A percentile compares a stretch with the other conserved stretches of the same genome.
These are phyloP conservation scores for Bilobella aurantiaca DNA, from an alignment of 1,140 invertebrate species.

Conservation along the genomic window DNA sequence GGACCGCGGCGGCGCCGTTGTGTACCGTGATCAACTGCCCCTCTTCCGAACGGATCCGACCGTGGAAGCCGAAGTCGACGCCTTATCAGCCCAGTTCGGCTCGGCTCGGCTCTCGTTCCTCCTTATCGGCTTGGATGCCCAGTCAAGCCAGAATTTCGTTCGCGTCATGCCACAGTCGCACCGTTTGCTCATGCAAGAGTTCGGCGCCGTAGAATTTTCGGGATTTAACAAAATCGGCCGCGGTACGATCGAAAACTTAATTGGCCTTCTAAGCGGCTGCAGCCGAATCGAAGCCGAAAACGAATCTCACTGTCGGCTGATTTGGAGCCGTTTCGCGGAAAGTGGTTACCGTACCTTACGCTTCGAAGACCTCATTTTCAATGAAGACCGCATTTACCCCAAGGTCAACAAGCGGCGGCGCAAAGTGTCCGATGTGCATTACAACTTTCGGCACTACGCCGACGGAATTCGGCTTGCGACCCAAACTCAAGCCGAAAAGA, in stretches of 20 bases:
- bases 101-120: constrained; percentile 35
- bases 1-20: background rate
- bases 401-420: background rate
- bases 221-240: constrained; percentile 39
- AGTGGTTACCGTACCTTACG: background rate
- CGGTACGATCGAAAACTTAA: constrained; percentile 39
- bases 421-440: background rate
- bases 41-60: background rate
- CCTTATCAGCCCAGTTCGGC: background rate
- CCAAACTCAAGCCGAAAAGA: background rate
- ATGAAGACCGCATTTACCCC: background rate
- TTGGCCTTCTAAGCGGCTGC: constrained; percentile 32
- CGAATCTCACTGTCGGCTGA: background rate
- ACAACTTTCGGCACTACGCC: background rate
- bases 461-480: background rate
- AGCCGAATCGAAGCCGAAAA: background rate
- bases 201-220: constrained; percentile 39
- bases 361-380: background rate
- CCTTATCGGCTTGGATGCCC: constrained; percentile 47
- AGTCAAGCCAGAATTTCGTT: constrained; percentile 48
- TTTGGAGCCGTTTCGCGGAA: background rate
- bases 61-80: background rate
- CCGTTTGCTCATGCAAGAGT: constrained; percentile 39
- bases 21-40: background rate
- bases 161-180: constrained; percentile 46